A percentile compares a stretch with the other conserved stretches of the same genome.
These are phyloP conservation scores for Brachionus sp. DNA, from an alignment of 1,140 invertebrate species.

Conservation along the genomic window DNA sequence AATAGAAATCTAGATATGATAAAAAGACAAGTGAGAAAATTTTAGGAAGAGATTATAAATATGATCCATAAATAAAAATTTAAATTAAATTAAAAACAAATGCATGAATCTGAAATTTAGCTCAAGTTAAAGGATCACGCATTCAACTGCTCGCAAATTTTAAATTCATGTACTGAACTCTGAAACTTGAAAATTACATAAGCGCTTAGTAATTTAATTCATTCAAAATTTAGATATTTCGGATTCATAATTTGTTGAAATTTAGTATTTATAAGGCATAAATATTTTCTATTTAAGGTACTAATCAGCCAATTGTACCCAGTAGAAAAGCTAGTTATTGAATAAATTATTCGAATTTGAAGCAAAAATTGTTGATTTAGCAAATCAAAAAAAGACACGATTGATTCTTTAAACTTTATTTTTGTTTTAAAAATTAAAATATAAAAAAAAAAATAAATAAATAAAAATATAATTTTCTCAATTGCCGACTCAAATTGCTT, in stretches of 20 bases:
- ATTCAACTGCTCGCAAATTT: neutral
- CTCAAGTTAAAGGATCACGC: neutral
- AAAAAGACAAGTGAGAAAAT: constrained; percentile 45
- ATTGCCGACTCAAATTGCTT: neutral
- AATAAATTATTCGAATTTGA: constrained; percentile 22
- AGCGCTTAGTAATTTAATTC: neutral
- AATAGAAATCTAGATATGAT: constrained; percentile 36
- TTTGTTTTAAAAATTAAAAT: constrained; percentile 8
- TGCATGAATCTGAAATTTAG: neutral
- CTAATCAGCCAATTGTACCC: constrained; percentile 43
- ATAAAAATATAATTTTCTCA: neutral
- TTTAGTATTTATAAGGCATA: neutral
- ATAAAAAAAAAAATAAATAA: neutral
- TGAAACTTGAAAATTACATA: constrained; percentile 16
- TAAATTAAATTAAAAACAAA: neutral
- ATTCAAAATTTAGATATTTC: neutral
- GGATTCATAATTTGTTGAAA: neutral
- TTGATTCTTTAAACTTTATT: constrained; percentile 25
- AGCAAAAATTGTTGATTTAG: neutral
- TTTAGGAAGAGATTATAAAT: neutral
- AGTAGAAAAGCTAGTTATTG: constrained; percentile 29
- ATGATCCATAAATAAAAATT: neutral
- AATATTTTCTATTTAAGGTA: constrained; percentile 26
- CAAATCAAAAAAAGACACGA: constrained; percentile 33
- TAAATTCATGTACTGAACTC: constrained; percentile 1